Evolutionary conservation across 2,113 vertebrate genomes (phyloP).

Genomic region (Chaetorhynchus papuensis): DNA sequence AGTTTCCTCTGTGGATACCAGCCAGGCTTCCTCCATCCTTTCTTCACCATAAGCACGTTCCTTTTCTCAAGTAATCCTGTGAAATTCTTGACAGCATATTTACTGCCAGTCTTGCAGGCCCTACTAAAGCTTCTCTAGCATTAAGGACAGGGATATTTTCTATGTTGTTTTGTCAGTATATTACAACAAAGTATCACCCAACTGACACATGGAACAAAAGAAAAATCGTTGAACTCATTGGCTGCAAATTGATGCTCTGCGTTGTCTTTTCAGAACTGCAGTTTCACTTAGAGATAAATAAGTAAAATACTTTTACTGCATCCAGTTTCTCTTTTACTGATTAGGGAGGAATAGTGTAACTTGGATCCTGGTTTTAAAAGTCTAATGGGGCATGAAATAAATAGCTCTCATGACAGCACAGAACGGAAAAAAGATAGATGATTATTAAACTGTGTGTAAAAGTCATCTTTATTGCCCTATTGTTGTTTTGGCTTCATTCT

Average conservation of each 20-base stretch:
- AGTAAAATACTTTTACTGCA: neutral
- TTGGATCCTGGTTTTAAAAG: conserved; percentile 29
- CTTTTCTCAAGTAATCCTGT: neutral
- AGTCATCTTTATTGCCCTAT: conserved; percentile 23
- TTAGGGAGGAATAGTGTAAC: conserved; percentile 5
- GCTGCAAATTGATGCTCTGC: neutral
- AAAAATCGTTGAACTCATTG: neutral
- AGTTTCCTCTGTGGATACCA: neutral
- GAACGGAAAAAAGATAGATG: neutral
- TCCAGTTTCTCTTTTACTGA: neutral
- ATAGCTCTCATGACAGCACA: conserved; percentile 24
- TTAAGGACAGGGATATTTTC: neutral
- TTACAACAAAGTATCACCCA: neutral
- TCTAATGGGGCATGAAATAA: conserved; percentile 44
- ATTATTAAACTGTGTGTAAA: conserved; percentile 35
- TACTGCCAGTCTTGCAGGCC: neutral
- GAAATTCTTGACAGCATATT: neutral
- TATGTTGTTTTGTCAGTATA: neutral
- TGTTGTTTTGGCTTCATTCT: conserved; percentile 32
- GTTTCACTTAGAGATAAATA: neutral
- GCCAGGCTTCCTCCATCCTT: neutral
- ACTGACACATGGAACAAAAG: neutral
- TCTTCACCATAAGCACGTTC: neutral
- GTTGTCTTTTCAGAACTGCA: neutral
- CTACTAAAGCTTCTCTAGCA: neutral